Base-by-base conservation (phyloP, 2,797 vertebrate genomes). In the Oreonectes daqikongensis region DNA sequence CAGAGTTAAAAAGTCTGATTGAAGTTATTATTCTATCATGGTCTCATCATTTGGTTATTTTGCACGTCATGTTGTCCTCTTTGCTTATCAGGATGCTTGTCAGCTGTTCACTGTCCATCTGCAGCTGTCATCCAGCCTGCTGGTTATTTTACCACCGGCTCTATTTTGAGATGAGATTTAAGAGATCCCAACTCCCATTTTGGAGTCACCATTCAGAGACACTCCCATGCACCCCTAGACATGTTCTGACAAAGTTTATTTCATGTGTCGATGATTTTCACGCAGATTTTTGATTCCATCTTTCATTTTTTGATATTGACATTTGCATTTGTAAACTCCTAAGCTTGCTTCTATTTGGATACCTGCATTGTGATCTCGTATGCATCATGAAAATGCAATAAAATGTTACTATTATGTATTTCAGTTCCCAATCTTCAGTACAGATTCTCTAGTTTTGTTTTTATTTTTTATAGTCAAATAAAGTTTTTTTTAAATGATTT, bases 81-180 rank as follows among this genome's bases (percentile, higher is more conserved):
- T 82, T 66, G 75, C 83, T 82, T 84, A 85, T 88, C 87, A 83
- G 77, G 42, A 81, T 86, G 75, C 84, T 59, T 68, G 79, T 80
- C 97, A 98, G 96, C 95, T 98, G 97, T 91, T 93, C 84, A 85
- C 88, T 92, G 94, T 96, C 96, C 93, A 86, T 98, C 95, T 91
- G 14, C 85, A 91, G 89, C 90, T 87, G 90, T 90, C 91, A 87
- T 88, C 91, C 87, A 91, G 91, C 86, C 83, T 90, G 86, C 90
- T 88, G 90, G 88, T 95, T 94, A 94, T 88, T 89, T 87, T 85
- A 87, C 90, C 85, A 75, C 90, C 84, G 73, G 87, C 88, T 91
- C 93, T 95, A 98, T 98, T 98, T 93, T 95, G 91, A 90, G 88
- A 79, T 2, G 22, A 44, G 74, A 57, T 61, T 71, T 79, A 74